These are phyloP conservation scores for Agrotis ipsilon DNA, from an alignment of 2,888 invertebrate genomes.

Conservation along the genomic window DNA sequence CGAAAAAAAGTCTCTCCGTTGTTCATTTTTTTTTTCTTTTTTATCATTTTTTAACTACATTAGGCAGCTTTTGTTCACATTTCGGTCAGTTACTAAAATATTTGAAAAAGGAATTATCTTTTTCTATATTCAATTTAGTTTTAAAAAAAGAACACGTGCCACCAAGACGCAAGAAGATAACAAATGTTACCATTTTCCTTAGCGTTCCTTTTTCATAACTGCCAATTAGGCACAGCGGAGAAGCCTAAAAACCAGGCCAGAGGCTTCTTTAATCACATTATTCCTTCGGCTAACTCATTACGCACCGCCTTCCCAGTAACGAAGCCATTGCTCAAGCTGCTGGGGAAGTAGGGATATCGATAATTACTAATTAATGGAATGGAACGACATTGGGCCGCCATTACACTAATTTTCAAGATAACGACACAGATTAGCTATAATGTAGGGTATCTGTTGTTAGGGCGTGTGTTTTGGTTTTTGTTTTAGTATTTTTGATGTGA, in stretches of 20 bases:
- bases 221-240: not conserved
- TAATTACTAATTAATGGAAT: constrained; percentile 65
- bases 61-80: no score
- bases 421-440: constrained; percentile 53
- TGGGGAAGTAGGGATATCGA: constrained; percentile 40
- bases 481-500: not conserved
- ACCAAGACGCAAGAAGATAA: no score
- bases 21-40: no score
- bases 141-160: no score
- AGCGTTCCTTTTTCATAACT: constrained; percentile 4
- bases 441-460: constrained; percentile 31
- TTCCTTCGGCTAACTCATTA: constrained; percentile 34
- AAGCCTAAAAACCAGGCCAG: not conserved
- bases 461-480: not conserved
- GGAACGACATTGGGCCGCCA: constrained; percentile 54
- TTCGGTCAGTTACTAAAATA: no score
- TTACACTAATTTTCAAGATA: constrained; percentile 63
- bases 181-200: not conserved
- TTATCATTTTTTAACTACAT: no score
- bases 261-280: constrained; percentile 41
- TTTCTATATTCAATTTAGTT: no score
- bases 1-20: no score
- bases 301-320: constrained; percentile 22
- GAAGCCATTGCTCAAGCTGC: constrained; percentile 41
- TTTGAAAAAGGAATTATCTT: no score